Evolutionary conservation across 2,888 invertebrate species (phyloP).

Genomic region (Brenthis ino): DNA sequence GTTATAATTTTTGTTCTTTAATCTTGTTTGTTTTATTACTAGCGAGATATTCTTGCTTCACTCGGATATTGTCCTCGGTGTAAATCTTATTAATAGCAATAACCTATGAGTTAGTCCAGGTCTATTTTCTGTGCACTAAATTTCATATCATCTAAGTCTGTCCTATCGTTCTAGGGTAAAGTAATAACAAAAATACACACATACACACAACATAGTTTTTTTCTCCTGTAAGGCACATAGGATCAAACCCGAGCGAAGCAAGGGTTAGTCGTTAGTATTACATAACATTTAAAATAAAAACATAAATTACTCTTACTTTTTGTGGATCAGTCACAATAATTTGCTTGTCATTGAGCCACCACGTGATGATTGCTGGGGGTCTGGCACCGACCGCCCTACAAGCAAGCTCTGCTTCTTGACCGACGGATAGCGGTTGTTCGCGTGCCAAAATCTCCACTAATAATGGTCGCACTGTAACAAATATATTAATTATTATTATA

Average conservation of each 20-base stretch:
- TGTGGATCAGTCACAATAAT: constrained; percentile 70
- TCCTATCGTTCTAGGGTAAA: no score
- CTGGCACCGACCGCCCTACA: constrained; percentile 92
- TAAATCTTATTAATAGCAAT: no score
- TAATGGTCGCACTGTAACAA: constrained; percentile 88
- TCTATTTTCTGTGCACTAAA: no score
- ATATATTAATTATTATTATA: neutral
- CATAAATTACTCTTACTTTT: constrained; percentile 52
- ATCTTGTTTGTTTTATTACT: constrained; percentile 3
- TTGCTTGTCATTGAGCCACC: constrained; percentile 91
- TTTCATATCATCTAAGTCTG: no score
- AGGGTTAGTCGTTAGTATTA: neutral
- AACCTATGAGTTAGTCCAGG: no score
- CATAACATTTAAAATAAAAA: neutral
- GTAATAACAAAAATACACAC: no score
- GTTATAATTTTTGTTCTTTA: neutral
- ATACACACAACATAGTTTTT: no score
- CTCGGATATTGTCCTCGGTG: no score
- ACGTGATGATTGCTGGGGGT: constrained; percentile 91
- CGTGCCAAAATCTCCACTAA: constrained; percentile 89
- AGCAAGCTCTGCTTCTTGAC: constrained; percentile 89
- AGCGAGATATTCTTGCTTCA: no score
- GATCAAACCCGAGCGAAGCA: no score
- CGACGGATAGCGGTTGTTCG: constrained; percentile 92
- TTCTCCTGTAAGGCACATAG: neutral